Percentiles rank a stretch among this genome's conserved stretches.
These are phyloP conservation scores for Dyspetes luteomarginatus DNA, from an alignment of 2,888 invertebrate species.

Conservation along the genomic window DNA sequence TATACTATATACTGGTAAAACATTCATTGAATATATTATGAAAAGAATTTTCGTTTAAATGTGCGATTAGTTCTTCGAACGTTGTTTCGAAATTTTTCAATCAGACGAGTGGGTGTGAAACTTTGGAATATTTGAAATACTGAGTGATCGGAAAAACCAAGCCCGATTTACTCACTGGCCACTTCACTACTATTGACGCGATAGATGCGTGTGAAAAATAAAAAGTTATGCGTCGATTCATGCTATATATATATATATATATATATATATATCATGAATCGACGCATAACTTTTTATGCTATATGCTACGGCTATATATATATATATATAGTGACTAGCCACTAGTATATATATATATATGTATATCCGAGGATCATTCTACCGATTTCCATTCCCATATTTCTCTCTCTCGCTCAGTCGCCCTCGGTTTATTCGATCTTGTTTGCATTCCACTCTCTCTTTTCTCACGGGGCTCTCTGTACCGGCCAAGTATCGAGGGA, in stretches of 20 bases:
- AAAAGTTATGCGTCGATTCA: background rate
- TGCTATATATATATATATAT: background rate
- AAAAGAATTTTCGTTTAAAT: too few species aligned
- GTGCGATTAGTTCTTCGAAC: too few species aligned
- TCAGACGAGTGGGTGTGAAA: too few species aligned
- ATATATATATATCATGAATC: too few species aligned
- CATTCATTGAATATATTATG: too few species aligned
- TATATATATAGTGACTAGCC: too few species aligned
- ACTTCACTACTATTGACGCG: background rate
- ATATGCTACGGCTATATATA: too few species aligned
- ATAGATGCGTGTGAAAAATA: background rate
- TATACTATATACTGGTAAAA: too few species aligned
- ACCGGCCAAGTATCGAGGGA: slow-evolving; percentile 5
- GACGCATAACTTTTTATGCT: too few species aligned
- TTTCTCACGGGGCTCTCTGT: background rate
- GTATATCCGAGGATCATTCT: background rate
- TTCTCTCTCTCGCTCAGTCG: background rate
- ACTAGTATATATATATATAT: background rate
- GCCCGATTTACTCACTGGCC: background rate
- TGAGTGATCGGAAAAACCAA: background rate
- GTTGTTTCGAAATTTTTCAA: background rate
- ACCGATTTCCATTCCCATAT: background rate
- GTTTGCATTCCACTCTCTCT: slow-evolving; percentile 4
- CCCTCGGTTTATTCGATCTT: background rate
- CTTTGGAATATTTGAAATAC: too few species aligned